Evolutionary conservation across 2,797 vertebrate genomes (phyloP).

Genomic region (Tolypeutes matacus): DNA sequence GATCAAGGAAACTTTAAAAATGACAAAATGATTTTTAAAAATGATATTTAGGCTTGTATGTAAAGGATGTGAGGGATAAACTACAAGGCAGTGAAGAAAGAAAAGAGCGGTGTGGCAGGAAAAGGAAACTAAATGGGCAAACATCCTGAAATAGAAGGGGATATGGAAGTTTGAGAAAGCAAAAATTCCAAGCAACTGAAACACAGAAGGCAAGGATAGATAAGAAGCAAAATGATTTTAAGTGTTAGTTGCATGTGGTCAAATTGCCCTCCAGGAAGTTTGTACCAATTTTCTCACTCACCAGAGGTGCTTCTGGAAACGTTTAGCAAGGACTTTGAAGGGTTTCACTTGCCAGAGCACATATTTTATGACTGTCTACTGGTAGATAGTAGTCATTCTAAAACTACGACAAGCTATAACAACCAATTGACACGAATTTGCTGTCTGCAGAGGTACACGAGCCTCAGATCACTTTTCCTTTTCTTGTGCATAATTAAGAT

Average conservation of each 20-base stretch:
- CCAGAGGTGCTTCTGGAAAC: not conserved
- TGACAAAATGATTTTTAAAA: not conserved
- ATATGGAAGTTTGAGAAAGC: not conserved
- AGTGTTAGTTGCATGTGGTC: not conserved
- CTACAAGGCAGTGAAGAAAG: not conserved
- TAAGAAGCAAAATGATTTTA: not conserved
- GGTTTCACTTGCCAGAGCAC: not conserved
- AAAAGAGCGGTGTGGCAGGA: not conserved
- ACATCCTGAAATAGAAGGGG: not conserved
- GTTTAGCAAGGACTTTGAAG: not conserved
- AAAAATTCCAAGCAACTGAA: not conserved
- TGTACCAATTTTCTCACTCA: not conserved
- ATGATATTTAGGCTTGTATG: not conserved
- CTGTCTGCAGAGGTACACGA: not conserved
- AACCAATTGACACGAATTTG: slow-evolving; percentile 38
- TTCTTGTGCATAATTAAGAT: not conserved
- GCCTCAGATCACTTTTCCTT: too few relatives aligned
- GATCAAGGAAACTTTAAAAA: not conserved
- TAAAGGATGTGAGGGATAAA: not conserved
- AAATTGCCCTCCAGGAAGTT: not conserved
- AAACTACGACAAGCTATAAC: slow-evolving; percentile 22
- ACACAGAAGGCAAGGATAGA: not conserved
- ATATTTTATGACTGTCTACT: slow-evolving; percentile 31
- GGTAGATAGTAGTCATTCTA: not conserved
- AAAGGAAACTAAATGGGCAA: not conserved